Evolutionary conservation across 2,797 vertebrate species (phyloP), one percentile per base, ranked within the genome.

Genomic region (Gymnocypris eckloni): DNA sequence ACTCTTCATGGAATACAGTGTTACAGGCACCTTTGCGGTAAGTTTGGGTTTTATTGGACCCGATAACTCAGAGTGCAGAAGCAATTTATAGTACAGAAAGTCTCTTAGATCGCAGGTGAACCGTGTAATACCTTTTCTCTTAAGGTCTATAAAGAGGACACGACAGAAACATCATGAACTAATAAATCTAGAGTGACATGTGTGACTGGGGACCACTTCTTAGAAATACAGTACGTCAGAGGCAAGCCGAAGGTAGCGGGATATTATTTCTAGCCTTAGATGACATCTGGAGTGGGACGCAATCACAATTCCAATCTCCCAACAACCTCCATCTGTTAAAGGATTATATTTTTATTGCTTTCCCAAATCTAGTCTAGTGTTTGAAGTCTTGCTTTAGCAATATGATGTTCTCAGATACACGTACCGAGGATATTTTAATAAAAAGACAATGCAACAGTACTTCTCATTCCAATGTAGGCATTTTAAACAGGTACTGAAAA

Each of bases 1-100:
- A 84, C 91, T 91, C 88, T 88, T 90, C 89, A 90, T 89, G 89
- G 93, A 93, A 93, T 93, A 92, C 93, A 90, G 90, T 92, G 94
- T 92, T 91, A 94, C 90, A 89, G 13, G 73, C 84, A 82, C 91
- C 87, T 83, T 84, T 84, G 87, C 22, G 93, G 95, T 95, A 91
- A 95, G 94, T 94, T 88, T 91, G 90, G 86, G 85, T 75, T 16
- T 80, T 11, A 48, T 18, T 20, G 43, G 50, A 18, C 39, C 22
- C 22, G 2, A 28, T 61, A 79, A 43, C 13, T 41, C 56, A 28
- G 48, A 43, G 69, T 37, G 43, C 56, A 82, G 41, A 16, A 50
- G 54, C 41, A 28, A 39, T 77, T 69, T 66, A 52, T n/a, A 52
- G 59, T 45, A 13, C 0, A 61, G 13, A 39, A 43, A 61, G n/a